These are phyloP conservation scores for Tragelaphus imberbis DNA, from an alignment of 2,113 vertebrate species.

Conservation along the genomic window DNA sequence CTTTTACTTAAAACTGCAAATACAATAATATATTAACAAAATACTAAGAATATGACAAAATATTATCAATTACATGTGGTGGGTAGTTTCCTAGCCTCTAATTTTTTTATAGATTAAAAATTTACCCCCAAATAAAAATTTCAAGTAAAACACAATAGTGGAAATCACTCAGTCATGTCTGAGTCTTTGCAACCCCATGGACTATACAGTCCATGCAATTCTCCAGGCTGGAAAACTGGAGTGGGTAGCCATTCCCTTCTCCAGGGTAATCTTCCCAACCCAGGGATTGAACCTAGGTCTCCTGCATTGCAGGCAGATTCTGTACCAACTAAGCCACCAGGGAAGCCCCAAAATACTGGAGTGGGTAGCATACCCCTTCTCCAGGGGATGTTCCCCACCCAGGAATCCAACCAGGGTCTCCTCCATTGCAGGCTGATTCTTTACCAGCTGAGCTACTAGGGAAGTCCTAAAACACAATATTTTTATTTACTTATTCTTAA, in stretches of 20 bases:
- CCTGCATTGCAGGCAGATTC: not conserved
- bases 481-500: conserved; percentile 9
- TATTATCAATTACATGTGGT: not conserved
- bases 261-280: not conserved
- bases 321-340: not conserved
- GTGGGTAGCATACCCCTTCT: not conserved
- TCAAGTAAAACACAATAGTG: not conserved
- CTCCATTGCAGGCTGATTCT: not conserved
- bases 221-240: not conserved
- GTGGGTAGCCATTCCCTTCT: not conserved
- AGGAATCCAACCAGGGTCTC: not conserved
- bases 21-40: conserved; percentile 1
- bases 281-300: not conserved
- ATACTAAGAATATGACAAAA: not conserved
- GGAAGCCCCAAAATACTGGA: not conserved
- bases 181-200: not conserved
- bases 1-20: not conserved
- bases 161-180: not conserved
- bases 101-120: not conserved
- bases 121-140: not conserved
- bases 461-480: not conserved
- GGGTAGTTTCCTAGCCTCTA: not conserved
- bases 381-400: not conserved
- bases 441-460: not conserved
- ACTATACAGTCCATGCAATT: not conserved